Evolutionary conservation across 64 coral and sea anemone genomes (phyloP), one percentile per base, ranked within the genome.

Genomic region (Montipora efflorescens): DNA sequence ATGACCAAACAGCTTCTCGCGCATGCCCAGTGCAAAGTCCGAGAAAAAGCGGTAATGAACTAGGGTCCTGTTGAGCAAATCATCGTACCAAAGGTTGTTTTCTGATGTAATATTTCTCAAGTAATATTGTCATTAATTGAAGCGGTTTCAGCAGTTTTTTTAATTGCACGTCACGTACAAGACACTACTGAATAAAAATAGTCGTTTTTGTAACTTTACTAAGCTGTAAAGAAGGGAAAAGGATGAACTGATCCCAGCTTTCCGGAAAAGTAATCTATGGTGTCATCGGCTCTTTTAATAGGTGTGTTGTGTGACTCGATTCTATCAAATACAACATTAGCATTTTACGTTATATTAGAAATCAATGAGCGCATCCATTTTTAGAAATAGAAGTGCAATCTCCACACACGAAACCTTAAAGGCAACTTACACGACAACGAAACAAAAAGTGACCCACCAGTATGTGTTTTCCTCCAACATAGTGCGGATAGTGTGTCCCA

Each of bases 391-490:
- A 11, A 58, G 13, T 82, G n/a, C 12, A 2, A 36, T 28, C 52
- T 28, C 19, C 13, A 28, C 19, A 59, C 18, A 43, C 20, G 9
- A 81, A 81, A 61, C 53, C 51, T 28, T 3, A 49, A 53, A 75
- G 47, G 20, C 6, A 16, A 58, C 11, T 57, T 57, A 6, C 15
- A 18, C 7, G 8, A 71, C 10, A 71, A 23, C 68, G 5, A 71
- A 20, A 71, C 5, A 20, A 75, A 18, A 47, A 19, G 7, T 22
- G 0, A 75, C 81, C 49, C 48, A 93, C 91, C 91, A 93, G 9
- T 79, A 93, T 47, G 83, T 87, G 83, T 87, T 93, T 79, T 93
- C 91, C 58, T 93, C 91, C 57, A 93, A 80, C 91, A 93, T 93
- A 1, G 84, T 84, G 4, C 62, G 81, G 5, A 93, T 44, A 55